Percentiles rank a stretch among this genome's conserved stretches.
Evolutionary conservation across 2,888 invertebrate species (phyloP).

Genomic region (Taphrorychus bicolor): DNA sequence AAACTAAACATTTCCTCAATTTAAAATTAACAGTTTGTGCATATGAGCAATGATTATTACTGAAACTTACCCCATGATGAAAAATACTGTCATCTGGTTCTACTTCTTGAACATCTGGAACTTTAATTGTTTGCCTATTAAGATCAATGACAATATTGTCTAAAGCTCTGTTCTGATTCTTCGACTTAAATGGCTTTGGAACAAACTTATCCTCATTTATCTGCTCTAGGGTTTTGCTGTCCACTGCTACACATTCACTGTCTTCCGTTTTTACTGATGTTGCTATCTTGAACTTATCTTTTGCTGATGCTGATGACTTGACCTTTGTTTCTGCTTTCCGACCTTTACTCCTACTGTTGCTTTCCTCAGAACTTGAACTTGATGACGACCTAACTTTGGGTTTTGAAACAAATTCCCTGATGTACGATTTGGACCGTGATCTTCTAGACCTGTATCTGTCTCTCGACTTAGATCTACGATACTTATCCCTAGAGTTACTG

Average conservation of each 20-base stretch:
- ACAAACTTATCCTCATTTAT: slow-evolving; percentile 75
- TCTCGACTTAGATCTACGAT: slow-evolving; percentile 42
- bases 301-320: no score
- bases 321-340: background rate
- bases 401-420: slow-evolving; percentile 54
- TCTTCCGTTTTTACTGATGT: no score
- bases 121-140: slow-evolving; percentile 72
- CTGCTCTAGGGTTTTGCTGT: slow-evolving; percentile 69
- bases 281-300: no score
- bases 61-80: slow-evolving; percentile 61
- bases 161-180: slow-evolving; percentile 63
- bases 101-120: slow-evolving; percentile 66
- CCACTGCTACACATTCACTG: slow-evolving; percentile 59
- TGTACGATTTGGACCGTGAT: slow-evolving; percentile 56
- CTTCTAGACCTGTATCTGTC: slow-evolving; percentile 49
- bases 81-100: slow-evolving; percentile 71
- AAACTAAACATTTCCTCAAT: no score
- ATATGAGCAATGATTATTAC: no score
- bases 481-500: slow-evolving; percentile 30
- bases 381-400: slow-evolving; percentile 43
- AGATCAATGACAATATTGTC: slow-evolving; percentile 78
- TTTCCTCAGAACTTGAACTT: slow-evolving; percentile 40
- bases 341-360: slow-evolving; percentile 40
- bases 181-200: slow-evolving; percentile 64
- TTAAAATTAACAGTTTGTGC: no score